Base-by-base conservation (phyloP, 2,888 invertebrate genomes). In the Tryphoninae sp. region DNA sequence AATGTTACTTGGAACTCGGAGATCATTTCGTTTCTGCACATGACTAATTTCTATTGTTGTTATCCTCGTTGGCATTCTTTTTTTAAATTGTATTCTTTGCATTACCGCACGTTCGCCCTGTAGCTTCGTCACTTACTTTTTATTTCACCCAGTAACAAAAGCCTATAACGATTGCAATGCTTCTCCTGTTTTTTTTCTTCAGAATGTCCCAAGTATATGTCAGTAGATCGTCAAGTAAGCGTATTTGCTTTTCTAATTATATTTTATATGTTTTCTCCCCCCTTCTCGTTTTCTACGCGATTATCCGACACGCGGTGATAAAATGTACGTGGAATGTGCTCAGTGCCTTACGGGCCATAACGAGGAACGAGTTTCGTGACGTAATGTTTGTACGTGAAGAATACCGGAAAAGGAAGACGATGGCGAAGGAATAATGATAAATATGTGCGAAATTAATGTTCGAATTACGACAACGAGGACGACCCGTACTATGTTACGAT, bases 111-210 rank as follows among this genome's bases (percentile, higher is more conserved):
- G 13, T 13, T 45, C 2, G 45, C 45, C 2, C 13, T 45, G 45
- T 13, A 45, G 11, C 7, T 13, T 45, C 45, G 45, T 45, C 45
- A 45, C 45, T 45, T 13, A 45, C 13, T 11, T 45, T 45, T 45
- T 9, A 13, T 45, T 45, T 11, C 45, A 9, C 2, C 11, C 45
- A 13, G 13, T 3, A 45, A 45, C 0, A 33, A 45, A 11, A 2
- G 11, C 13, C 45, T 45, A 13, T 13, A 13, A 26, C 73, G 19
- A n/a, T 55, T 58, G 22, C 33, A 69, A 51, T 69, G 40, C 68
- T 13, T 53, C 58, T 22, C 22, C 26, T 0, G 11, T 42, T 73
- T 69, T 76, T 80, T 53, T 19, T 19, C 1, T 19, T 78, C 4
- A 13, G 45, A 45, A 13, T 45, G 45, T 3, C 13, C 2, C 45